Conservation (phyloP, 1,140 invertebrate species). For the Helicoverpa zea region DNA sequence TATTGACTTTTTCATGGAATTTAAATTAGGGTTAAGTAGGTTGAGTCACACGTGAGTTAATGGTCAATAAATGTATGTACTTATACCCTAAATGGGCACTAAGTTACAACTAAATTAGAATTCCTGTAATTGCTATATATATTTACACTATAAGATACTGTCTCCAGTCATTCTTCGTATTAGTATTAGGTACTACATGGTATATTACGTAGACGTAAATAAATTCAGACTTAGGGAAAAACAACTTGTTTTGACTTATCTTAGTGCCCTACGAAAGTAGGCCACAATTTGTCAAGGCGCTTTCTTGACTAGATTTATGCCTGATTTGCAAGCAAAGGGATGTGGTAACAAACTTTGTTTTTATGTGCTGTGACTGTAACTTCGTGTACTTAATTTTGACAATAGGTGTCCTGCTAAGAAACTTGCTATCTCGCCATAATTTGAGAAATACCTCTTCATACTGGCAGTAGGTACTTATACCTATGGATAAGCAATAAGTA, state of each 20-base stretch:
- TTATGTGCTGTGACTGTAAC: too few species aligned
- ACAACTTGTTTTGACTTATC: slow-evolving; percentile 24
- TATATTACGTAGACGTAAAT: slow-evolving; percentile 3
- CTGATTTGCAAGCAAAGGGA: neutral
- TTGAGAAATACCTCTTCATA: too few species aligned
- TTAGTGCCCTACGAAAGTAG: neutral
- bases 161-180: neutral
- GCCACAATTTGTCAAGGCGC: slow-evolving; percentile 11
- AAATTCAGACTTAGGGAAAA: slow-evolving; percentile 9
- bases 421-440: too few species aligned
- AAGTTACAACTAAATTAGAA: too few species aligned
- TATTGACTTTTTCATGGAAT: too few species aligned
- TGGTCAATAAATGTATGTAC: neutral
- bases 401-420: too few species aligned
- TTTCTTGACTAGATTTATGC: slow-evolving; percentile 12
- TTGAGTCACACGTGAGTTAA: too few species aligned
- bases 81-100: neutral
- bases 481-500: too few species aligned
- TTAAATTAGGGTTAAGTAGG: too few species aligned
- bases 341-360: too few species aligned
- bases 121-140: neutral
- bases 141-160: slow-evolving; percentile 7
- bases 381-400: too few species aligned
- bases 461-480: too few species aligned
- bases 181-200: neutral